A percentile compares a stretch with the other conserved stretches of the same genome.
Conservation (phyloP, 2,888 invertebrate genomes). For the Margaritifera margaritifera region DNA sequence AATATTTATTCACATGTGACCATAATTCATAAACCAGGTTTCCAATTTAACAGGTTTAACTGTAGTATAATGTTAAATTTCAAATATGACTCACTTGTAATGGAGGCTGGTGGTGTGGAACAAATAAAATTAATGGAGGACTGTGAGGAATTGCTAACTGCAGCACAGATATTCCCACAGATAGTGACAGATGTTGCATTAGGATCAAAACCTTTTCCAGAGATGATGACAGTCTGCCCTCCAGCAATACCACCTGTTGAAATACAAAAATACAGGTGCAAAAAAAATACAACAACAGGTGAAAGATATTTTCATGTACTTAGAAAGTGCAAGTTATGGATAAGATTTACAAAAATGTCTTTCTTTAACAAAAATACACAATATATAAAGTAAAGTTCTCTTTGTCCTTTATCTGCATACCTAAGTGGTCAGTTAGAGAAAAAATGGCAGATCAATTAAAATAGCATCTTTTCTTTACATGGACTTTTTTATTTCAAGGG, state of each 20-base stretch:
- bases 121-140: conserved; percentile 29
- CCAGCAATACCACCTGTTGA: conserved; percentile 52
- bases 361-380: too few species aligned
- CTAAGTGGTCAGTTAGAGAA: too few species aligned
- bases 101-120: conserved; percentile 32
- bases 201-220: conserved; percentile 56
- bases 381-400: too few species aligned
- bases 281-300: background rate
- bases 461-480: too few species aligned
- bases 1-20: too few species aligned
- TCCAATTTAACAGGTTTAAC: background rate
- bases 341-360: too few species aligned
- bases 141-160: conserved; percentile 24
- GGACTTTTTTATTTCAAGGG: too few species aligned
- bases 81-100: too few species aligned
- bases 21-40: too few species aligned
- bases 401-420: too few species aligned
- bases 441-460: too few species aligned
- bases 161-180: conserved; percentile 42
- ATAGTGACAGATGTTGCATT: conserved; percentile 42
- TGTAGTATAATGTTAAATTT: background rate
- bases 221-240: conserved; percentile 52
- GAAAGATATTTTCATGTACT: background rate
- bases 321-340: too few species aligned
- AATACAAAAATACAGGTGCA: background rate